Evolutionary conservation across 2,888 invertebrate species (phyloP).

Genomic region (Limnephilus auricula): DNA sequence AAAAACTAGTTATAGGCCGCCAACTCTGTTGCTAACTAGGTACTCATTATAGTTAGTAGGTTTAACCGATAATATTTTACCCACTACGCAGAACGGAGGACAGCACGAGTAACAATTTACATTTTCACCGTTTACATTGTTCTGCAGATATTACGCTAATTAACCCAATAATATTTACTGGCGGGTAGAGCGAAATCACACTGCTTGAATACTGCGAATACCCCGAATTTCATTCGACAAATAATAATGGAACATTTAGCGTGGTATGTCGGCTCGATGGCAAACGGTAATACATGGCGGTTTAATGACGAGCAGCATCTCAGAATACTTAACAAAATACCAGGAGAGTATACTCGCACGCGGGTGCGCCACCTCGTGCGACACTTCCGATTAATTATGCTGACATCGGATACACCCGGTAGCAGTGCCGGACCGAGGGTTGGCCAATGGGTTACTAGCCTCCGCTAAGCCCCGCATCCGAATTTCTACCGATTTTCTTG

Average conservation of each 20-base stretch:
- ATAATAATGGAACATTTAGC: conserved; percentile 17
- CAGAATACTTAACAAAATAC: conserved; percentile 20
- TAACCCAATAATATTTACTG: neutral
- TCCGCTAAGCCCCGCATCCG: too few relatives aligned
- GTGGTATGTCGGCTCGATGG: neutral
- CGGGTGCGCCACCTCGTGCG: conserved; percentile 19
- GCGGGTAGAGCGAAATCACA: conserved; percentile 7
- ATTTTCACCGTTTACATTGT: neutral
- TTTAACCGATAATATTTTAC: neutral
- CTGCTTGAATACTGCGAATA: neutral
- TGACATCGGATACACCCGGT: conserved; percentile 45
- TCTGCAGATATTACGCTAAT: neutral
- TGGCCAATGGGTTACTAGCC: neutral
- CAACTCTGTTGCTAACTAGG: neutral
- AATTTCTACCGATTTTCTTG: too few relatives aligned
- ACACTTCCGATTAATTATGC: conserved; percentile 52
- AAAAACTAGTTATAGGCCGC: neutral
- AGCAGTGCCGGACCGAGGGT: neutral
- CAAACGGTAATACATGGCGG: conserved; percentile 29
- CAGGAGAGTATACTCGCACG: conserved; percentile 23
- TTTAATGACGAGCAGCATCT: conserved; percentile 31
- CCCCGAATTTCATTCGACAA: neutral
- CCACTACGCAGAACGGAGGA: neutral
- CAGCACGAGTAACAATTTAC: neutral
- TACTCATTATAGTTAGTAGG: too few relatives aligned